A percentile compares a stretch with the other conserved stretches of the same genome.
Conservation (phyloP, 2,113 vertebrate species). For the human region DNA sequence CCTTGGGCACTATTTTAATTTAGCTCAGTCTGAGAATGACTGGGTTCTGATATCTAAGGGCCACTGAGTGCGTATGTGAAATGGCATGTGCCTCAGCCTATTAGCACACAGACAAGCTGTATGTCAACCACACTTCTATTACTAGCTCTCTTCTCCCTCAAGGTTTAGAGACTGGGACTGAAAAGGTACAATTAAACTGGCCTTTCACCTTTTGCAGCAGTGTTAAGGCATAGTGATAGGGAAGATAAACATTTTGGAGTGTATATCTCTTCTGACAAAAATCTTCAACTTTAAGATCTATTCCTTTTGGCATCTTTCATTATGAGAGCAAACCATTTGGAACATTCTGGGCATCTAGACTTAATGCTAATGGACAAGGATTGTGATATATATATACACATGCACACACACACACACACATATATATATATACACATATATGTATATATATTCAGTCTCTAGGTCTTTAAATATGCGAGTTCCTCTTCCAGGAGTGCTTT, state of each 20-base stretch:
- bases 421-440: neutral
- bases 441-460: neutral
- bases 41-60: neutral
- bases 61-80: neutral
- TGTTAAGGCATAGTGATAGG: neutral
- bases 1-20: constrained; percentile 14
- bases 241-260: neutral
- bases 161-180: neutral
- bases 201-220: neutral
- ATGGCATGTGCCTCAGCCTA: neutral
- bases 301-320: constrained; percentile 15
- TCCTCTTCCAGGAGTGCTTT: neutral
- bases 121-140: neutral
- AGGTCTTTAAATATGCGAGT: neutral
- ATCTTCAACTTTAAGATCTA: neutral
- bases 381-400: neutral
- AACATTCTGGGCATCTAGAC: neutral
- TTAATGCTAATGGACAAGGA: too few species aligned
- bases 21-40: neutral
- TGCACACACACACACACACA: too few species aligned
- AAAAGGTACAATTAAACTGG: constrained; percentile 21
- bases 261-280: neutral
- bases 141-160: neutral
- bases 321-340: neutral
- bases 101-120: neutral